Evolutionary conservation across 2,888 invertebrate species (phyloP), one percentile per base, ranked within the genome.

Genomic region (Psylliodes chrysocephalus): DNA sequence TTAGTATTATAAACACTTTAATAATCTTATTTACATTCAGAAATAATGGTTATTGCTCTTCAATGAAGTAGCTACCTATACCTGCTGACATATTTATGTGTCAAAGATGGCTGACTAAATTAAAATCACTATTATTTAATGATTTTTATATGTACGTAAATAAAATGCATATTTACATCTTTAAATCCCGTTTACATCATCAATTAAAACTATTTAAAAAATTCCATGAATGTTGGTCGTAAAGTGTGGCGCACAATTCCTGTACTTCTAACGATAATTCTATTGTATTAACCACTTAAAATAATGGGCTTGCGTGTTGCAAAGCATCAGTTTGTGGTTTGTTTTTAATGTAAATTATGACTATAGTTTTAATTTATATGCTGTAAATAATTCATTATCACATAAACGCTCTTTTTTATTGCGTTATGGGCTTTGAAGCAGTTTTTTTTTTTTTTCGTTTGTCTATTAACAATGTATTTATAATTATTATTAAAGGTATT

Each of bases 301-400:
- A 15, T 55, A 55, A 68, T 60, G 59, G 42, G 53, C 18, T 69
- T 61, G 67, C 69, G 65, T 69, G 69, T 60, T 49, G 40, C 55
- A 49, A 65, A 57, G 52, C 57, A 64, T 68, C 56, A 63, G 46
- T 60, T 62, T 64, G 63, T 62, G 60, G 66, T 68, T 73, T 68
- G 64, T 68, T 70, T 56, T 66, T 67, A 71, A 59, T 72, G 70
- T 69, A 69, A 71, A 71, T 71, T 64, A 62, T 52, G 62, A 53
- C 61, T 65, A 54, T 61, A 63, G 66, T 64, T 70, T 62, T 69
- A 69, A 71, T 71, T 71, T 69, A 71, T 71, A 67, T 67, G 60
- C 71, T 70, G 70, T 68, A 67, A 64, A 64, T 67, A 60, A 67
- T 63, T 47, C 47, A 69, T 66, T 68, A 53, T 57, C 52, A 42